Percentiles rank a stretch among this genome's conserved stretches.
These are phyloP conservation scores for Drosophila aldrichi DNA, from an alignment of 2,888 invertebrate species.

Conservation along the genomic window DNA sequence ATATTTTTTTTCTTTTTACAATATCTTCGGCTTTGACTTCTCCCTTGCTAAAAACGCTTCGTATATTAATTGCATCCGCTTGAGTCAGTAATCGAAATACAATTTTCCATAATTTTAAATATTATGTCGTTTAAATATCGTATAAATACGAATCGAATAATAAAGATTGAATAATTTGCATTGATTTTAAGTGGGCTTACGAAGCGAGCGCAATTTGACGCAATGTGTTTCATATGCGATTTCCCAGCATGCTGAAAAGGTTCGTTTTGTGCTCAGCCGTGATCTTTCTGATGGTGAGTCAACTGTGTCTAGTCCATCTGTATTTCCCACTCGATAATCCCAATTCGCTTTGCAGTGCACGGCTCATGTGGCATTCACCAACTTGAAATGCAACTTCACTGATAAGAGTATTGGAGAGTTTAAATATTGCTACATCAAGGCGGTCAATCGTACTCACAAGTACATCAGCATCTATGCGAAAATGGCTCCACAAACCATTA, in stretches of 20 bases:
- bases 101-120: not conserved
- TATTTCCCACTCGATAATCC: too few species aligned
- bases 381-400: constrained; percentile 39
- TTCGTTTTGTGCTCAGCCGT: constrained; percentile 5
- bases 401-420: constrained; percentile 8
- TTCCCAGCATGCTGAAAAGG: constrained; percentile 6
- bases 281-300: constrained; percentile 18
- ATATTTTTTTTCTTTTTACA: constrained; percentile 26
- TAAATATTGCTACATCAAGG: constrained; percentile 45
- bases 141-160: not conserved
- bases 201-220: too few species aligned
- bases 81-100: not conserved
- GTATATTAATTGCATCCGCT: constrained; percentile 28
- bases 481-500: constrained; percentile 2
- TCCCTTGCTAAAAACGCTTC: not conserved
- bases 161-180: not conserved
- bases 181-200: too few species aligned
- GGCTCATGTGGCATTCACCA: constrained; percentile 53
- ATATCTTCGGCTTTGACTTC: not conserved
- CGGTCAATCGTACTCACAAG: constrained; percentile 55
- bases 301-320: not conserved
- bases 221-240: not conserved
- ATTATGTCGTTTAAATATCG: constrained; percentile 17
- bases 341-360: constrained; percentile 8
- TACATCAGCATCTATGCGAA: constrained; percentile 33